phyloP scores from a whole-genome alignment of 2,113 vertebrate species.

The Chionomys nivalis region DNA sequence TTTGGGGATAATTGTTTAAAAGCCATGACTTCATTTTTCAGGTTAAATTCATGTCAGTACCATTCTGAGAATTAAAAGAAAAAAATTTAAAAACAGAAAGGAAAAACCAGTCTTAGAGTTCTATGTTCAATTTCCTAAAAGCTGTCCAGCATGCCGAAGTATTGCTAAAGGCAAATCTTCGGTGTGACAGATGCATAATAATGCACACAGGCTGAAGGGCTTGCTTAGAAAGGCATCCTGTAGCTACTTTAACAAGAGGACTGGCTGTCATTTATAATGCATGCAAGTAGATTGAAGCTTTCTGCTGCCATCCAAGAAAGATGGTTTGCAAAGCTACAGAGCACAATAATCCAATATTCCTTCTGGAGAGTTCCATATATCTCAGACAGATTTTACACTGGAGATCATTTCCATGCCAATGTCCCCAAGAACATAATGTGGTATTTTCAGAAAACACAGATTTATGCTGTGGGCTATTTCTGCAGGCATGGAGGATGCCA shows the following conservation, averaged over 20 bases:
- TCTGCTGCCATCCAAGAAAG: conserved; percentile 84
- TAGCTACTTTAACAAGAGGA: conserved; percentile 81
- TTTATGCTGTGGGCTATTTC: conserved; percentile 69
- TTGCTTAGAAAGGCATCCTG: conserved; percentile 76
- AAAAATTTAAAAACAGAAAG: neutral
- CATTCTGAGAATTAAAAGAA: conserved; percentile 67
- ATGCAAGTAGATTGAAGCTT: conserved; percentile 90
- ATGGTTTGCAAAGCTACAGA: conserved; percentile 85
- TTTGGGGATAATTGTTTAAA: conserved; percentile 88
- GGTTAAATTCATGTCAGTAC: conserved; percentile 76
- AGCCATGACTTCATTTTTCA: conserved; percentile 82
- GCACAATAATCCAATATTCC: conserved; percentile 88
- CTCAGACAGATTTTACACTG: conserved; percentile 83
- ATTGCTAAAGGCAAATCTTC: conserved; percentile 75
- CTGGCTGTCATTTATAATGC: conserved; percentile 91
- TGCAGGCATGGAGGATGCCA: conserved; percentile 59
- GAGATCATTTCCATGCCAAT: conserved; percentile 82
- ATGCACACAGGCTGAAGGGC: conserved; percentile 71
- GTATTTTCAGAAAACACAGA: conserved; percentile 76
- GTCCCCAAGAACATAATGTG: conserved; percentile 71
- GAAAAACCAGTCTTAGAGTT: conserved; percentile 60
- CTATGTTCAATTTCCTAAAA: conserved; percentile 56
- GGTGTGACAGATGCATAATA: conserved; percentile 62
- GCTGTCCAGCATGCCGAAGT: conserved; percentile 45
- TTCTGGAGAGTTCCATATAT: conserved; percentile 86